Base-by-base conservation (phyloP, 2,797 vertebrate genomes). In the Streptopelia turtur region DNA sequence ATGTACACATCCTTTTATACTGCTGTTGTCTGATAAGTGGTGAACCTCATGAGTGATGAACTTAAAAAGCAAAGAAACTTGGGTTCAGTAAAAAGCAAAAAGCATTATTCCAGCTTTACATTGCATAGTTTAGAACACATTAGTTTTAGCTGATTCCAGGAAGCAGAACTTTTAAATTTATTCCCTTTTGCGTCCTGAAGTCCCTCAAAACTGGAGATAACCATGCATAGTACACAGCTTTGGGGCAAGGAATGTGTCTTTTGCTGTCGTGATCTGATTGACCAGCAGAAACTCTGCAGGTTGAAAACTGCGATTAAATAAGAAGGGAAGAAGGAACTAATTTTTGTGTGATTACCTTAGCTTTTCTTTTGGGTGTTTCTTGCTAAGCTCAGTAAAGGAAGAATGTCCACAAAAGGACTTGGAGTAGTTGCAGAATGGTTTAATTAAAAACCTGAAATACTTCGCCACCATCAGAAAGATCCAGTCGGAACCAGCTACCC, bases 371-470 rank as follows among this genome's bases (percentile, higher is more conserved):
- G 16, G 2, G 1, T 79, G 22, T 55, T 56, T 70, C 9, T 3
- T 77, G 16, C 28, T 86, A 57, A 88, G 9, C 14, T 86, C 16
- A 16, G 10, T 86, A 71, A 85, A 94, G 16, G 37, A 94, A 71
- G 31, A 94, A 68, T 15, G 4, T 59, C 70, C 75, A 22, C 72
- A 81, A 41, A 75, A 74, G 7, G 13, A 78, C 11, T 35, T 64
- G 39, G n/a, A 63, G 23, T 89, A 59, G 25, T 82, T 95, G 83
- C 86, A 92, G 55, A 39, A 70, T 57, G 22, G 7, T 97, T 97
- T 96, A 95, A 87, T 96, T n/a, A 74, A 86, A 90, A 81, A 49
- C 10, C 6, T 65, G 24, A 57, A 69, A 35, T 53, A 28, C 5
- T 27, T 69, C 64, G 41, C 50, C 37, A 65, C 47, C 27, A 35